Evolutionary conservation across 2,888 invertebrate genomes (phyloP).

Genomic region (Agrypnus murinus): DNA sequence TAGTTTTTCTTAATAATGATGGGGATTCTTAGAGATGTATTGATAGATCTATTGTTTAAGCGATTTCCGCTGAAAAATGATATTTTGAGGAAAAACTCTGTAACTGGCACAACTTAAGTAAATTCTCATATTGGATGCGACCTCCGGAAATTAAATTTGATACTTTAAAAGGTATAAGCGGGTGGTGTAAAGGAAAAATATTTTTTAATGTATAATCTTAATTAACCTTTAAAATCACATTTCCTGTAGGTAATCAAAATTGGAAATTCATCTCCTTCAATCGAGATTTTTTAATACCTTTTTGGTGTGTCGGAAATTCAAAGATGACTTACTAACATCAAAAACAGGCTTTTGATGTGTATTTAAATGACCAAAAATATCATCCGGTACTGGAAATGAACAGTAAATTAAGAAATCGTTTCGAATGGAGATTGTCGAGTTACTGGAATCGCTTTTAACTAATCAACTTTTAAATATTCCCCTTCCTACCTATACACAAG

Average conservation of each 20-base stretch:
- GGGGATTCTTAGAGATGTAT: no score
- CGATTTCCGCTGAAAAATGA: no score
- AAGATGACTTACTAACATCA: no score
- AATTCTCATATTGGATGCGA: background rate
- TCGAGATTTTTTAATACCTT: background rate
- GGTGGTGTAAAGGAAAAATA: slow-evolving; percentile 1
- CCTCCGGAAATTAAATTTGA: slow-evolving; percentile 22
- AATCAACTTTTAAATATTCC: slow-evolving; percentile 32
- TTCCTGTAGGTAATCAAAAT: slow-evolving; percentile 16
- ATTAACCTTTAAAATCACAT: slow-evolving; percentile 10
- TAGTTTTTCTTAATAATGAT: no score
- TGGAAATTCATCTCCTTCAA: background rate
- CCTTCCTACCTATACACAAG: slow-evolving; percentile 27
- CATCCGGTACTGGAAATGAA: background rate
- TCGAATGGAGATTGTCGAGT: background rate
- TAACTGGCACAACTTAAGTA: background rate
- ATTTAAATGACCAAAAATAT: background rate
- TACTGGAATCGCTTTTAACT: background rate
- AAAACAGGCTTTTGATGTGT: no score
- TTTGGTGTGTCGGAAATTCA: background rate
- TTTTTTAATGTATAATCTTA: background rate
- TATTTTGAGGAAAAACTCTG: no score
- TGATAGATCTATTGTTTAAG: no score
- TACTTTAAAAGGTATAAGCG: slow-evolving; percentile 7
- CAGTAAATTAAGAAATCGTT: background rate